phyloP scores from a whole-genome alignment of 2,797 vertebrate genomes.

The Miopithecus talapoin region DNA sequence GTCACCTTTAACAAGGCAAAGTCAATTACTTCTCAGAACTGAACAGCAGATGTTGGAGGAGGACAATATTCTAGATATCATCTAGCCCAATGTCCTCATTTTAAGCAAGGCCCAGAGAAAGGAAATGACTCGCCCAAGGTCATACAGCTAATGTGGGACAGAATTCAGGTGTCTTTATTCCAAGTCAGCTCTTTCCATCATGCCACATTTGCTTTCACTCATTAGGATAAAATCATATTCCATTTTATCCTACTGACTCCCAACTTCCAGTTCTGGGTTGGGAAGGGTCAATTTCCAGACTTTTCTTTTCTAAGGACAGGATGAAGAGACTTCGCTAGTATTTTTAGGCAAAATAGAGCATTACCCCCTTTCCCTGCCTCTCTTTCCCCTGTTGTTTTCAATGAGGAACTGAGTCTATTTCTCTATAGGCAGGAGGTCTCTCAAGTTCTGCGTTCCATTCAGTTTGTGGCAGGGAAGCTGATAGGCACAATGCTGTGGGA shows the following conservation, averaged over 20 bases:
- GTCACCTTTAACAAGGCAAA: background rate
- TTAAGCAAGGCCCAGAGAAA: background rate
- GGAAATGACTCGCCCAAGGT: background rate
- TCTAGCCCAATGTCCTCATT: background rate
- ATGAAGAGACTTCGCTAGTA: background rate
- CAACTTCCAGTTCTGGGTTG: background rate
- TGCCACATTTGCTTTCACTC: background rate
- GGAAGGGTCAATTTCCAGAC: background rate
- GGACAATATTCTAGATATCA: background rate
- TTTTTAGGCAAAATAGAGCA: background rate
- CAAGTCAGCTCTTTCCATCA: background rate
- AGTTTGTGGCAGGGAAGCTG: background rate
- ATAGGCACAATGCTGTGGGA: constrained; percentile 22
- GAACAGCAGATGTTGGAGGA: background rate
- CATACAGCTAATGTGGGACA: background rate
- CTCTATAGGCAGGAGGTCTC: background rate
- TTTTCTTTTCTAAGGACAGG: background rate
- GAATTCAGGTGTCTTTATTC: background rate
- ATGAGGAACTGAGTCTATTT: background rate
- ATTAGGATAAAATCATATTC: background rate
- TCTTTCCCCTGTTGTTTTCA: background rate
- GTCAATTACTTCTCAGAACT: background rate
- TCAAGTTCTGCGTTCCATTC: background rate
- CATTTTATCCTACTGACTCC: background rate
- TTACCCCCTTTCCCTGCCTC: background rate